A percentile compares a stretch with the other conserved stretches of the same genome.
These are phyloP conservation scores for Pachycephala philippinensis DNA, from an alignment of 2,113 vertebrate species.

Conservation along the genomic window DNA sequence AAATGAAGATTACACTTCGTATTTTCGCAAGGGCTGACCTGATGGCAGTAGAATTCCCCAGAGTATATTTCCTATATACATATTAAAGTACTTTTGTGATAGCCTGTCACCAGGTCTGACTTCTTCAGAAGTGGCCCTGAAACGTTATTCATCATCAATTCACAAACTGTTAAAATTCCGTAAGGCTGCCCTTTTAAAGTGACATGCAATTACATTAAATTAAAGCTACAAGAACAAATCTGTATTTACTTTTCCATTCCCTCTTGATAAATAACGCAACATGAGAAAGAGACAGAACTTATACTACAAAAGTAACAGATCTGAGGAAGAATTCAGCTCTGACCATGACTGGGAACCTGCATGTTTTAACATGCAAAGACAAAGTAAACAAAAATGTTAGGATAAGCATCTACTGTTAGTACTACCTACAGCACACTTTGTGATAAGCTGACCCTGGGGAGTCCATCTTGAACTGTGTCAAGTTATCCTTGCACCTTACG, in stretches of 20 bases:
- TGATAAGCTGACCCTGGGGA: not conserved
- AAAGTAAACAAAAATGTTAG: not conserved
- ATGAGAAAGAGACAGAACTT: not conserved
- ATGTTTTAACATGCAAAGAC: not conserved
- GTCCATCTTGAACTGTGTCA: not conserved
- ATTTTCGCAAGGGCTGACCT: not conserved
- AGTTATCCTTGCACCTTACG: not conserved
- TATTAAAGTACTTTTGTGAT: not conserved
- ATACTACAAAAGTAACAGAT: rapidly evolving
- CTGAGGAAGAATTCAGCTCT: not conserved
- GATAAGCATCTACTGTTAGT: not conserved
- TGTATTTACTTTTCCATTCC: not conserved
- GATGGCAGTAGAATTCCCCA: not conserved
- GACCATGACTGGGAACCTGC: not conserved
- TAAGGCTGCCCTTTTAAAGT: not conserved
- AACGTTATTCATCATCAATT: not conserved
- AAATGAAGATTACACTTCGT: not conserved
- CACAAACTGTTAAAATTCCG: not conserved
- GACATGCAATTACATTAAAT: not conserved
- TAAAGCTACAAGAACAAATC: not conserved
- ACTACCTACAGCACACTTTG: not conserved
- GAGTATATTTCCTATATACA: not conserved
- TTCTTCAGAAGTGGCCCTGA: not conserved
- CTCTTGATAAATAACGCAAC: not conserved
- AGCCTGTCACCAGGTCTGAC: not conserved